A percentile compares a stretch with the other conserved stretches of the same genome.
These are phyloP conservation scores for Drosophila diplacantha DNA, from an alignment of 2,888 invertebrate species.

Conservation along the genomic window DNA sequence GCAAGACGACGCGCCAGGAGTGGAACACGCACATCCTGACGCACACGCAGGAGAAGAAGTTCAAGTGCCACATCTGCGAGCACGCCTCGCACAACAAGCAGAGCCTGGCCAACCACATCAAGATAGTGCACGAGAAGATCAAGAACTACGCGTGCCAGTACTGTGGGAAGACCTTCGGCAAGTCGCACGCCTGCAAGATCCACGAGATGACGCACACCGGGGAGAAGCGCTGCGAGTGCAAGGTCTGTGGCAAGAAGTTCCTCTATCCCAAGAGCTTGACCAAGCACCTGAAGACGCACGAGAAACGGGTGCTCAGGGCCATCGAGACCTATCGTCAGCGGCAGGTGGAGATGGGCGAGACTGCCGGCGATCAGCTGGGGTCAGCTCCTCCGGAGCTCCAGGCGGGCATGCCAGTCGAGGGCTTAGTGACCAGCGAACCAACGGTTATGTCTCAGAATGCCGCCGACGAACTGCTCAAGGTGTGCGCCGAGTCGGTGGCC, in stretches of 20 bases:
- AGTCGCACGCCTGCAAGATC: constrained; percentile 75
- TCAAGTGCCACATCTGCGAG: constrained; percentile 73
- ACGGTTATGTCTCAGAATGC: constrained; percentile 64
- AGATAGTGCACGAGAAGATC: constrained; percentile 74
- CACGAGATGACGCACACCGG: constrained; percentile 76
- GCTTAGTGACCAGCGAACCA: constrained; percentile 28
- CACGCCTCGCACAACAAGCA: constrained; percentile 75
- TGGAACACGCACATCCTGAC: constrained; percentile 75
- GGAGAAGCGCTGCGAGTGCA: constrained; percentile 74
- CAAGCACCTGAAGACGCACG: constrained; percentile 74
- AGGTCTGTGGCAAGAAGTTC: constrained; percentile 74
- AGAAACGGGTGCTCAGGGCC: constrained; percentile 73
- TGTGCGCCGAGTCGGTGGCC: constrained; percentile 73
- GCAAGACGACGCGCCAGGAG: constrained; percentile 75
- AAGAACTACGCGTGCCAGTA: constrained; percentile 75
- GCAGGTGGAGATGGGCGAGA: constrained; percentile 68
- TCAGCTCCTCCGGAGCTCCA: constrained; percentile 20
- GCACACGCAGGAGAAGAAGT: constrained; percentile 75
- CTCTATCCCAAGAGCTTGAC: constrained; percentile 74
- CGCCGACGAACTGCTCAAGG: constrained; percentile 73
- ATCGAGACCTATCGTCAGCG: constrained; percentile 74
- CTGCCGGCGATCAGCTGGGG: constrained; percentile 31
- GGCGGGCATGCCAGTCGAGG: constrained; percentile 10
- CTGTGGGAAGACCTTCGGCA: constrained; percentile 74
- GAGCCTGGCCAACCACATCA: constrained; percentile 72